Percentiles rank a stretch among this genome's conserved stretches.
phyloP scores from a whole-genome alignment of 2,113 vertebrate species.

The Gracilinanus agilis region DNA sequence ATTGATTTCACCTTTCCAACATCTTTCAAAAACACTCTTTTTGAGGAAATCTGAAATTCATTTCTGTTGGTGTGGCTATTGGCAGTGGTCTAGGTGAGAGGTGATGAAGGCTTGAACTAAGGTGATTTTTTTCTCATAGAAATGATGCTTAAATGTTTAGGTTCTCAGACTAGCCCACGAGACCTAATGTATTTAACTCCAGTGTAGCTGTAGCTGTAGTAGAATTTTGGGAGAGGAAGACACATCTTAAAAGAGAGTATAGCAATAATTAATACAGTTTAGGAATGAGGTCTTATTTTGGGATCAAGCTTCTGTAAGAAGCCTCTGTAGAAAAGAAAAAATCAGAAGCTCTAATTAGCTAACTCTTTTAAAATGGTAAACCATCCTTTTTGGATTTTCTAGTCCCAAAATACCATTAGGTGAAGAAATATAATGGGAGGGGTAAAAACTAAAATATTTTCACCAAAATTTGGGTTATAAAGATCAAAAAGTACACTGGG shows the following conservation, averaged over 20 bases:
- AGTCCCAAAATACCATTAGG: conserved; percentile 51
- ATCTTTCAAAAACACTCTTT: neutral
- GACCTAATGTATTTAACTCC: conserved; percentile 45
- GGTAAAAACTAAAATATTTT: no score
- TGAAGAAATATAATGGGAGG: conserved; percentile 52
- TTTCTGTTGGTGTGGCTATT: neutral
- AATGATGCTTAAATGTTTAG: conserved; percentile 19
- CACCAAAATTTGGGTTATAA: no score
- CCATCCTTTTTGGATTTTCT: conserved; percentile 64
- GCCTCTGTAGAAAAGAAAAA: conserved; percentile 40
- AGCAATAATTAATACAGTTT: neutral
- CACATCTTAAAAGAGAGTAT: no score
- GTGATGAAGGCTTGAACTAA: conserved; percentile 26
- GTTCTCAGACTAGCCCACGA: conserved; percentile 6
- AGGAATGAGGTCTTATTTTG: neutral
- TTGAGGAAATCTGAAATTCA: neutral
- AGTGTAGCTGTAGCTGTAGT: neutral
- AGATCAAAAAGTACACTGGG: conserved; percentile 20
- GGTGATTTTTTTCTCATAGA: conserved; percentile 53
- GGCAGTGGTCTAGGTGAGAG: neutral
- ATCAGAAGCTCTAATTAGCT: conserved; percentile 27
- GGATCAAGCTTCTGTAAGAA: conserved; percentile 34
- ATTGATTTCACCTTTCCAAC: neutral
- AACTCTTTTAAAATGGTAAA: conserved; percentile 45
- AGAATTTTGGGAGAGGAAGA: neutral